phyloP scores from a whole-genome alignment of 2,113 vertebrate genomes.

The Ellobius talpinus region DNA sequence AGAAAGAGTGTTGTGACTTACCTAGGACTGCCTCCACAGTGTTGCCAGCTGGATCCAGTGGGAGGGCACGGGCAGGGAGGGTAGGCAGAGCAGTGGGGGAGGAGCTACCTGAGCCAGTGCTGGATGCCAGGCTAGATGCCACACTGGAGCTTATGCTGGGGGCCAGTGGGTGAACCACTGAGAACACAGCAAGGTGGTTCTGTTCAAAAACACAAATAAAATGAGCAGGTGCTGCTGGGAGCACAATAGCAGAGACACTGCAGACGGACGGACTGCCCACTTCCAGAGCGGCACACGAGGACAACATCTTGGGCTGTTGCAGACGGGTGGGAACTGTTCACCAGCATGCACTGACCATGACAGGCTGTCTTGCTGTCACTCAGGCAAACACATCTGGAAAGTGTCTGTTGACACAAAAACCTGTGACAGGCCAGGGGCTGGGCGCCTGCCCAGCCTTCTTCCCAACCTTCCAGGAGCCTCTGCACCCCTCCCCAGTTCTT shows the following conservation, averaged over 20 bases:
- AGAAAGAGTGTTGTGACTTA: slow-evolving; percentile 79
- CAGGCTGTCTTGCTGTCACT: neutral
- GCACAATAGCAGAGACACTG: neutral
- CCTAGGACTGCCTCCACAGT: slow-evolving; percentile 93
- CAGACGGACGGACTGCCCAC: neutral
- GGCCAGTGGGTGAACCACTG: slow-evolving; percentile 90
- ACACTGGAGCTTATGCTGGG: slow-evolving; percentile 94
- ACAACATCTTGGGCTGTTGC: neutral
- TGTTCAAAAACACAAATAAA: slow-evolving; percentile 83
- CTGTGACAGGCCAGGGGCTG: neutral
- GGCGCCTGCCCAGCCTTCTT: neutral
- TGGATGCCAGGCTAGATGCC: slow-evolving; percentile 93
- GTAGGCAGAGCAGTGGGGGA: slow-evolving; percentile 92
- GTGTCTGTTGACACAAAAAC: neutral
- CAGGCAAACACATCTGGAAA: neutral
- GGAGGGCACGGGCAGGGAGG: slow-evolving; percentile 90
- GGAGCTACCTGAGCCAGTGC: slow-evolving; percentile 93
- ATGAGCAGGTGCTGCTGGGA: slow-evolving; percentile 8
- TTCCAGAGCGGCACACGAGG: neutral
- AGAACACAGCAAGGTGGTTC: slow-evolving; percentile 92
- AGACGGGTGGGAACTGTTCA: neutral
- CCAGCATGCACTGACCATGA: neutral
- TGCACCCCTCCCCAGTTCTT: neutral
- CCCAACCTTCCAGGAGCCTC: neutral
- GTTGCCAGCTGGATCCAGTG: slow-evolving; percentile 91